Percentiles rank a stretch among this genome's conserved stretches.
These are phyloP conservation scores for Amphipoea lucens DNA, from an alignment of 2,888 invertebrate genomes.

Conservation along the genomic window DNA sequence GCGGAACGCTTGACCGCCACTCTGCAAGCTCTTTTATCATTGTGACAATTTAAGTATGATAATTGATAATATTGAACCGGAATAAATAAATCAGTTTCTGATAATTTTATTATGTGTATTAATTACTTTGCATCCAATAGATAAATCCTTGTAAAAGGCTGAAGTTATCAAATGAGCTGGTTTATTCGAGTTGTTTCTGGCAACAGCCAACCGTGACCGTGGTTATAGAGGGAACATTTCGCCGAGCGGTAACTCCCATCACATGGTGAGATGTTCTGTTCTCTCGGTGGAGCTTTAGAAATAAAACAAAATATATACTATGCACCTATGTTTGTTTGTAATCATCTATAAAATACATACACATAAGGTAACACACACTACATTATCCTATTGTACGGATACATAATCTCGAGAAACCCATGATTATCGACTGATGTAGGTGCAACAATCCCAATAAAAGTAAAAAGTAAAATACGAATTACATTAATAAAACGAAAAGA, in stretches of 20 bases:
- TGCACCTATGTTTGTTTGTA: slow-evolving; percentile 15
- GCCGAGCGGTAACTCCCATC: not conserved
- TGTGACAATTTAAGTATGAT: slow-evolving; percentile 76
- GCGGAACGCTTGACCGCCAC: slow-evolving; percentile 24
- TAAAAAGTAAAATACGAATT: not conserved
- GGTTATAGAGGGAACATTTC: not conserved
- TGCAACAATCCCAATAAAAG: not conserved
- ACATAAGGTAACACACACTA: slow-evolving; percentile 3
- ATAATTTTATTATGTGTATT: slow-evolving; percentile 71
- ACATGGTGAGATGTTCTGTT: not conserved
- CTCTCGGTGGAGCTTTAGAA: not conserved
- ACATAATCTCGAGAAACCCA: not conserved
- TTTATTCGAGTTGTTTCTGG: not conserved
- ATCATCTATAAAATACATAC: slow-evolving; percentile 2
- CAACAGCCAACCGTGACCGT: not conserved
- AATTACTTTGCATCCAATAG: slow-evolving; percentile 63
- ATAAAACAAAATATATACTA: slow-evolving; percentile 26
- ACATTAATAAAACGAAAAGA: not conserved
- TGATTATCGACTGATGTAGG: slow-evolving; percentile 6
- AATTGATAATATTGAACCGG: slow-evolving; percentile 74
- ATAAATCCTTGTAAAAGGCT: slow-evolving; percentile 24
- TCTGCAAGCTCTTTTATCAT: slow-evolving; percentile 64
- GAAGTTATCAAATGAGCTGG: slow-evolving; percentile 9
- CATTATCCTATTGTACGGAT: not conserved
- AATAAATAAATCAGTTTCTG: slow-evolving; percentile 77